A percentile compares a stretch with the other conserved stretches of the same genome.
Conservation (phyloP, 2,888 invertebrate genomes). For the Boloria euphrosyne region DNA sequence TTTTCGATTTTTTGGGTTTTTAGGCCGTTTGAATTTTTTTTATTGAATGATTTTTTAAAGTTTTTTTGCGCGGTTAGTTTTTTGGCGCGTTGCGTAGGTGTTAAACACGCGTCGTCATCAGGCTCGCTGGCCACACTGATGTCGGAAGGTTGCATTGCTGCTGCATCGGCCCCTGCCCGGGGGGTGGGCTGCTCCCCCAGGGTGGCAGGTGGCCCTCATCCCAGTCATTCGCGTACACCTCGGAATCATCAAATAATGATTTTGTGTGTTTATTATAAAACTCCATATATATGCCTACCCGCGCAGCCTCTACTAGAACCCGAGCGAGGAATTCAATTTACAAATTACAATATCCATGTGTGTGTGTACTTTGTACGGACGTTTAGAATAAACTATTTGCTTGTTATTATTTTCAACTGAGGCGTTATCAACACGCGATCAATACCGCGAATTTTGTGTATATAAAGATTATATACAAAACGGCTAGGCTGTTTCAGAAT, state of each 20-base stretch:
- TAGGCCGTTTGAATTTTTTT: slow-evolving; percentile 60
- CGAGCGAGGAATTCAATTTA: slow-evolving; percentile 49
- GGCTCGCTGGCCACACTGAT: slow-evolving; percentile 81
- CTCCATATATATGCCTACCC: slow-evolving; percentile 46
- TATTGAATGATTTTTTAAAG: slow-evolving; percentile 48
- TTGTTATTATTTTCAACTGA: slow-evolving; percentile 62
- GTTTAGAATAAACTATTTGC: slow-evolving; percentile 68
- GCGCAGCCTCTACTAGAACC: slow-evolving; percentile 40
- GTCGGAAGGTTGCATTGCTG: slow-evolving; percentile 69
- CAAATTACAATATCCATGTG: slow-evolving; percentile 49
- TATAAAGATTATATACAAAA: slow-evolving; percentile 43
- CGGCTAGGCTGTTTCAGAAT: slow-evolving; percentile 33
- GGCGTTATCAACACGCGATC: slow-evolving; percentile 59
- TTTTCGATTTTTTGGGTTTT: slow-evolving; percentile 50
- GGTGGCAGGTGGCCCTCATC: slow-evolving; percentile 51
- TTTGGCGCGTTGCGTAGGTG: slow-evolving; percentile 79
- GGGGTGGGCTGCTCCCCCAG: slow-evolving; percentile 57
- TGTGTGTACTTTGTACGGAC: slow-evolving; percentile 48
- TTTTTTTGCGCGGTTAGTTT: slow-evolving; percentile 59
- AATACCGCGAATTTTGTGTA: slow-evolving; percentile 50
- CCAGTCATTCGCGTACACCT: slow-evolving; percentile 70
- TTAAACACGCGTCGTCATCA: slow-evolving; percentile 77
- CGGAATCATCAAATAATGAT: slow-evolving; percentile 82
- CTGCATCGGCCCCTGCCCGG: slow-evolving; percentile 59
- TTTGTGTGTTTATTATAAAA: slow-evolving; percentile 79